These are phyloP conservation scores for Peucedramus taeniatus DNA, from an alignment of 2,113 vertebrate species.

Conservation along the genomic window DNA sequence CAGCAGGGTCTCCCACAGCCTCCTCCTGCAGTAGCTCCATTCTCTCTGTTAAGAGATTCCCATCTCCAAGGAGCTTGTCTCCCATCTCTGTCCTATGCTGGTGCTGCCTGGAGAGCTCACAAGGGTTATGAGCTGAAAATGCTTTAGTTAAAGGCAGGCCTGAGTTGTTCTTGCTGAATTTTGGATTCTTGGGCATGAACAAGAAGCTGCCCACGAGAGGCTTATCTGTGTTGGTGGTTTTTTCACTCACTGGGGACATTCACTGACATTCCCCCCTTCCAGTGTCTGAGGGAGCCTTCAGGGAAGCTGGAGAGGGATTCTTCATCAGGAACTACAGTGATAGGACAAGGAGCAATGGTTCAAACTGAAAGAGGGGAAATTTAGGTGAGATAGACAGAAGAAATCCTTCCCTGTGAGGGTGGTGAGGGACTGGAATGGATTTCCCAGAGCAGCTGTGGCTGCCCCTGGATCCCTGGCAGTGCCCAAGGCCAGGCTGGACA, in stretches of 20 bases:
- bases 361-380: neutral
- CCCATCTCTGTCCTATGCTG: neutral
- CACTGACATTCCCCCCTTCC: neutral
- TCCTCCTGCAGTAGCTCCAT: neutral
- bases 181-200: neutral
- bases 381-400: neutral
- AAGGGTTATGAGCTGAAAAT: neutral
- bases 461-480: neutral
- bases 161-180: neutral
- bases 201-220: neutral
- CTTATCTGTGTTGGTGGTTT: neutral
- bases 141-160: neutral
- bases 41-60: neutral
- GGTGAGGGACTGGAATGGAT: neutral
- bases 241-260: neutral
- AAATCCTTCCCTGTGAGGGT: neutral
- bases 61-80: neutral
- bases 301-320: neutral
- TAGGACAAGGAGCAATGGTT: neutral
- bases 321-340: neutral
- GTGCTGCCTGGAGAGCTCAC: neutral
- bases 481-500: neutral
- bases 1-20: neutral
- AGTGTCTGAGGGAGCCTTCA: neutral
- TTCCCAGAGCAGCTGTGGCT: neutral